Conservation (phyloP, 2,888 invertebrate genomes). For the Geotrupes spiniger region DNA sequence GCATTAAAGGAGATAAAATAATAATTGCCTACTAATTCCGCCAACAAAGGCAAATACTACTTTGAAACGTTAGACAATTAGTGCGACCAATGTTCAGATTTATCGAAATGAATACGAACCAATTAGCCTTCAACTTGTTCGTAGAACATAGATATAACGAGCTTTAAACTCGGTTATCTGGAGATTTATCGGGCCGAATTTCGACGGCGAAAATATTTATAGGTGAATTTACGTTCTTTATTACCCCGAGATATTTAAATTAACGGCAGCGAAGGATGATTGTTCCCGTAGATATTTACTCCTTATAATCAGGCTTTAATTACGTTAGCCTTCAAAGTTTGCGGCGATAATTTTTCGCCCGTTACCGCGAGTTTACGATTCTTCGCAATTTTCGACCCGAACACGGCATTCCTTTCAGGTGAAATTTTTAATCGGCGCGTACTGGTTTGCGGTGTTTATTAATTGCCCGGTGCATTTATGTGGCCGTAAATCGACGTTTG, state of each 20-base stretch:
- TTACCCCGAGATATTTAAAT: constrained; percentile 42
- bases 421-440: no score
- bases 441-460: no score
- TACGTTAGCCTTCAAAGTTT: background rate
- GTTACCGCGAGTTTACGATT: no score
- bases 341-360: no score
- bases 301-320: background rate
- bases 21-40: no score
- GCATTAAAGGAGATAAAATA: no score
- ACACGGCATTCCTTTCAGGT: no score
- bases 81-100: background rate
- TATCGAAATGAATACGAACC: constrained; percentile 12
- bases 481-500: no score
- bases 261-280: constrained; percentile 32
- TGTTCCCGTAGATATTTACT: constrained; percentile 18
- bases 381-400: no score
- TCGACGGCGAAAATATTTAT: constrained; percentile 49
- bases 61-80: no score
- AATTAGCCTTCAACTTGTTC: constrained; percentile 23
- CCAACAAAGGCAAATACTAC: no score
- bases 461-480: no score
- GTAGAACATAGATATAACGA: constrained; percentile 3
- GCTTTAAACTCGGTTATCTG: constrained; percentile 29
- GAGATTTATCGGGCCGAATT: constrained; percentile 45
- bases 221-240: constrained; percentile 46